These are phyloP conservation scores for Tor tambroides DNA, from an alignment of 2,113 vertebrate genomes.

Conservation along the genomic window DNA sequence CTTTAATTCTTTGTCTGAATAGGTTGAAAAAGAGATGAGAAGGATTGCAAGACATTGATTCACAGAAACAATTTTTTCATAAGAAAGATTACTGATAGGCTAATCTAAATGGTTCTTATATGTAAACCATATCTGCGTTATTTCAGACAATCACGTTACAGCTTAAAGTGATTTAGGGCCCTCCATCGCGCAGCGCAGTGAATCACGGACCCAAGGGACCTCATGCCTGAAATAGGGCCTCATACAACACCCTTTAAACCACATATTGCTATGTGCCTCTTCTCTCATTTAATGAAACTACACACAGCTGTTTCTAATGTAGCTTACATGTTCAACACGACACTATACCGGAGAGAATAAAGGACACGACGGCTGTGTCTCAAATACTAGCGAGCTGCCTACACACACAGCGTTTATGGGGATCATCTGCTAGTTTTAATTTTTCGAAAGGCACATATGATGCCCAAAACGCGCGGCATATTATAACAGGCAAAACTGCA, in stretches of 20 bases:
- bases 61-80: too few relatives aligned
- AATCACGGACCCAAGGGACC: slow-evolving; percentile 6
- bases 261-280: neutral
- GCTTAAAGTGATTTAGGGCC: neutral
- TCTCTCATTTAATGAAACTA: neutral
- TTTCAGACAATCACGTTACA: neutral
- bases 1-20: neutral
- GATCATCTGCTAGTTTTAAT: neutral
- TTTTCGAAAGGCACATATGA: neutral
- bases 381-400: neutral
- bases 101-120: neutral
- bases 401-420: neutral
- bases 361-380: neutral
- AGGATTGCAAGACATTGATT: too few relatives aligned
- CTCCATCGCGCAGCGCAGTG: neutral
- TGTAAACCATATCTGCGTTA: neutral
- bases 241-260: neutral
- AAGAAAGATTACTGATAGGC: neutral
- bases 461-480: neutral
- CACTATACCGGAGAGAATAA: neutral
- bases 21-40: neutral
- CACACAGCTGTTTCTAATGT: neutral
- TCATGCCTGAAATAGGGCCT: neutral
- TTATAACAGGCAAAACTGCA: neutral
- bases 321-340: neutral